Percentiles rank a stretch among this genome's conserved stretches.
Conservation (phyloP, 1,140 invertebrate species). For the Listronotus bonariensis region DNA sequence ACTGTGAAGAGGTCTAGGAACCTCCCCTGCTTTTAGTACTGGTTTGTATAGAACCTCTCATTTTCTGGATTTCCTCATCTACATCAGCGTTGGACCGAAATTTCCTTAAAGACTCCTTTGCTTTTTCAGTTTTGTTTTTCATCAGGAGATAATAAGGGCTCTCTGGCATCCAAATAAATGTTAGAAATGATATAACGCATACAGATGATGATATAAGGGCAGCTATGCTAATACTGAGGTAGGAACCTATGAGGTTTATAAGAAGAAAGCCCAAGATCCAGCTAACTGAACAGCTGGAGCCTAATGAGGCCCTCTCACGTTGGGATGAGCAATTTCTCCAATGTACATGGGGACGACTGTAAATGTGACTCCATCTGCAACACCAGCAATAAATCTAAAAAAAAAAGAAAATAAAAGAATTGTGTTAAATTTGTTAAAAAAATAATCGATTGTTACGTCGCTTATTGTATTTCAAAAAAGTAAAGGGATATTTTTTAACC, state of each 20-base stretch:
- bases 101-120: conserved; percentile 63
- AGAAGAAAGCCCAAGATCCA: conserved; percentile 67
- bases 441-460: too few relatives aligned
- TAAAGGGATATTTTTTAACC: too few relatives aligned
- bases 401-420: background rate
- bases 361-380: conserved; percentile 70
- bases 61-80: conserved; percentile 65
- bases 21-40: conserved; percentile 53
- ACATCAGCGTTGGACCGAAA: conserved; percentile 64
- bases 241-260: conserved; percentile 69
- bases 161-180: conserved; percentile 75
- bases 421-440: too few relatives aligned
- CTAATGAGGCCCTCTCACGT: conserved; percentile 66
- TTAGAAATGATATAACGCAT: conserved; percentile 65
- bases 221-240: conserved; percentile 63
- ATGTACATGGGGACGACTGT: conserved; percentile 69
- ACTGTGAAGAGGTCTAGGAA: conserved; percentile 63
- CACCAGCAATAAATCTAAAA: conserved; percentile 61
- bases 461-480: too few relatives aligned
- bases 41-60: conserved; percentile 62
- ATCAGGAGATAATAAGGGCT: conserved; percentile 73
- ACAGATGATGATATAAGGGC: conserved; percentile 63
- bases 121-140: conserved; percentile 64
- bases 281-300: conserved; percentile 45
- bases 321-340: conserved; percentile 68